Conservation (phyloP, 92 coral and sea anemone genomes). For the Palythoa grandis region DNA sequence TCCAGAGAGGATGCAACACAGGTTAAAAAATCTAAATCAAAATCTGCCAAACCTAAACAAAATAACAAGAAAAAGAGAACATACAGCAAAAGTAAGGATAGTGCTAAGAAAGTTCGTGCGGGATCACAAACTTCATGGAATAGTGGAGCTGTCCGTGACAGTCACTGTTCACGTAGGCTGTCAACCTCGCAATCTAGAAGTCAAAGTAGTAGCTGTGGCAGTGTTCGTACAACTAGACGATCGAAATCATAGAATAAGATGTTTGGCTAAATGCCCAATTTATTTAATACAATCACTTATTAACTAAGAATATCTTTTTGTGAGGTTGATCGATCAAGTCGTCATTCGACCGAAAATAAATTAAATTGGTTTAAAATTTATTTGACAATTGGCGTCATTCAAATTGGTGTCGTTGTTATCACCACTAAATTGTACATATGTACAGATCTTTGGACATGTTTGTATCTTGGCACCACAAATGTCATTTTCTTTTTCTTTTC, state of each 20-base stretch:
- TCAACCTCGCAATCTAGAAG: conserved; percentile 72
- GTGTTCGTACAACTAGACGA: conserved; percentile 64
- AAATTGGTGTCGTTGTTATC: neutral
- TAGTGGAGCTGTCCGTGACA: conserved; percentile 61
- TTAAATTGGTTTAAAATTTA: neutral
- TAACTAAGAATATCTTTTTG: neutral
- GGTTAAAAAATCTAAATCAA: conserved; percentile 96
- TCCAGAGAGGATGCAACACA: conserved; percentile 92
- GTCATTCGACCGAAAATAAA: neutral
- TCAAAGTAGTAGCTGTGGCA: conserved; percentile 78
- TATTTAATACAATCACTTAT: conserved; percentile 26
- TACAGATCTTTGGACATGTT: neutral
- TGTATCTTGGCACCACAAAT: neutral
- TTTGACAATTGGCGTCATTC: neutral
- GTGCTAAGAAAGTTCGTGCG: conserved; percentile 55
- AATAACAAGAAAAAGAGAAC: conserved; percentile 70
- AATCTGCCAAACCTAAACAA: conserved; percentile 63
- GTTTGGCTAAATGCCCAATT: neutral
- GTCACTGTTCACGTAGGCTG: conserved; percentile 57
- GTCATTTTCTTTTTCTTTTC: neutral
- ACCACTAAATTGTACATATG: conserved; percentile 34
- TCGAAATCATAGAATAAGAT: conserved; percentile 49
- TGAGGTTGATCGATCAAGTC: neutral
- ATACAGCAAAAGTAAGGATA: conserved; percentile 51
- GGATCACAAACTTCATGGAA: conserved; percentile 59